Evolutionary conservation across 92 coral and sea anemone species (phyloP).

Genomic region (Porites lobata): DNA sequence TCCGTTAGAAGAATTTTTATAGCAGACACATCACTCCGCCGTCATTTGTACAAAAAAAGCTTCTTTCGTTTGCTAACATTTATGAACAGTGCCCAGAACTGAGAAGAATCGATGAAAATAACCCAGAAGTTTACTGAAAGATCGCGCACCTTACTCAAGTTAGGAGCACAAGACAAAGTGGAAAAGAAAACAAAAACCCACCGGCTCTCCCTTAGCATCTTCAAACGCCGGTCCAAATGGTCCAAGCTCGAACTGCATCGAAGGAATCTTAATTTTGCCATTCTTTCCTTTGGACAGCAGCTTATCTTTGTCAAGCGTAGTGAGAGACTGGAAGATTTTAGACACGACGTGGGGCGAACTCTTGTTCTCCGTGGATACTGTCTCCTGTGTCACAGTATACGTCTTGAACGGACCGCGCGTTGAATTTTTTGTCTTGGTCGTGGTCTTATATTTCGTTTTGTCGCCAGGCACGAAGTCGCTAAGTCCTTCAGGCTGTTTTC

Average conservation of each 20-base stretch:
- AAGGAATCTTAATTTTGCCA: slow-evolving; percentile 39
- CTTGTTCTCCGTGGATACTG: slow-evolving; percentile 81
- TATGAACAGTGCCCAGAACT: no score
- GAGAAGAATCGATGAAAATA: no score
- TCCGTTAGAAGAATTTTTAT: neutral
- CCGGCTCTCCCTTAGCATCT: slow-evolving; percentile 15
- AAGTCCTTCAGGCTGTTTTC: slow-evolving; percentile 1
- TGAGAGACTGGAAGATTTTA: slow-evolving; percentile 75
- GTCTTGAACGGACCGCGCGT: slow-evolving; percentile 85
- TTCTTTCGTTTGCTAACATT: no score
- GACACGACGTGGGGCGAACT: slow-evolving; percentile 69
- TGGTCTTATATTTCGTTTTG: slow-evolving; percentile 70
- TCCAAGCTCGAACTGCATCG: slow-evolving; percentile 39
- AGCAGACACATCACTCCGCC: no score
- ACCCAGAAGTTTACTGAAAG: neutral
- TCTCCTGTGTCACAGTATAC: slow-evolving; percentile 75
- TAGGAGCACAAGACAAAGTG: no score
- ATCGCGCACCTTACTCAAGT: neutral
- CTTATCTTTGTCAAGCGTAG: slow-evolving; percentile 72
- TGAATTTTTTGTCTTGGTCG: slow-evolving; percentile 76
- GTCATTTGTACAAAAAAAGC: no score
- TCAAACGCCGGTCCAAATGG: slow-evolving; percentile 23
- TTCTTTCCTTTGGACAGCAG: slow-evolving; percentile 37
- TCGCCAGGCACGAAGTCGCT: slow-evolving; percentile 32
- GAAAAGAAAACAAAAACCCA: neutral